Evolutionary conservation across 2,113 vertebrate species (phyloP).

Genomic region (Aplodontia rufa): DNA sequence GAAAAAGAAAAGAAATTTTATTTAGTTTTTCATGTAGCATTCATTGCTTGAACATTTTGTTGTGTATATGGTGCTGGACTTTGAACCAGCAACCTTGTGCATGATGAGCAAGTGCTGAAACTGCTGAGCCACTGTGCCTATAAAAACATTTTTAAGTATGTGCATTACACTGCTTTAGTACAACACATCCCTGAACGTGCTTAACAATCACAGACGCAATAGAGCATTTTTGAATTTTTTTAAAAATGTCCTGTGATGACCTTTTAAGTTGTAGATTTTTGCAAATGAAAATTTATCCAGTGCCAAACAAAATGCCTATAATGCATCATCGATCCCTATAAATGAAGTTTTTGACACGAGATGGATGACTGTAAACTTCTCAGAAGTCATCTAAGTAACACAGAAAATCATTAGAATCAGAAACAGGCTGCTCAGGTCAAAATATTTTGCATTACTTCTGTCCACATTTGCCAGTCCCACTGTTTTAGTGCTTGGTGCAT

Average conservation of each 20-base stretch:
- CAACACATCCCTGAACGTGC: not conserved
- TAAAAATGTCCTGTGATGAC: not conserved
- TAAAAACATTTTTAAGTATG: not conserved
- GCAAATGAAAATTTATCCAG: not conserved
- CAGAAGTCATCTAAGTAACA: not conserved
- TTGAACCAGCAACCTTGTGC: too few relatives aligned
- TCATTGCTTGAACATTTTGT: too few relatives aligned
- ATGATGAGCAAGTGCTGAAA: too few relatives aligned
- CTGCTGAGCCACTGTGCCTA: too few relatives aligned
- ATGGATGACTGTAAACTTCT: not conserved
- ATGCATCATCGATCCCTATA: not conserved
- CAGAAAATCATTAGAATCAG: not conserved
- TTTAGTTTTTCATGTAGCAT: too few relatives aligned
- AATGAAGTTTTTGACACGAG: slow-evolving; percentile 7
- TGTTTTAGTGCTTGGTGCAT: not conserved
- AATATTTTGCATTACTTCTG: not conserved
- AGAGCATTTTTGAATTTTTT: not conserved
- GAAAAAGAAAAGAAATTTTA: too few relatives aligned
- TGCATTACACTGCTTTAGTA: not conserved
- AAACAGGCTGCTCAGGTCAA: not conserved
- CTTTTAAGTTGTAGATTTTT: not conserved
- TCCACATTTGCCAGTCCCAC: not conserved
- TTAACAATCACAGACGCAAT: not conserved
- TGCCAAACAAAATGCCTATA: not conserved
- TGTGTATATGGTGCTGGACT: too few relatives aligned